Conservation (phyloP, 2,888 invertebrate genomes). For the Pinctada fucata region DNA sequence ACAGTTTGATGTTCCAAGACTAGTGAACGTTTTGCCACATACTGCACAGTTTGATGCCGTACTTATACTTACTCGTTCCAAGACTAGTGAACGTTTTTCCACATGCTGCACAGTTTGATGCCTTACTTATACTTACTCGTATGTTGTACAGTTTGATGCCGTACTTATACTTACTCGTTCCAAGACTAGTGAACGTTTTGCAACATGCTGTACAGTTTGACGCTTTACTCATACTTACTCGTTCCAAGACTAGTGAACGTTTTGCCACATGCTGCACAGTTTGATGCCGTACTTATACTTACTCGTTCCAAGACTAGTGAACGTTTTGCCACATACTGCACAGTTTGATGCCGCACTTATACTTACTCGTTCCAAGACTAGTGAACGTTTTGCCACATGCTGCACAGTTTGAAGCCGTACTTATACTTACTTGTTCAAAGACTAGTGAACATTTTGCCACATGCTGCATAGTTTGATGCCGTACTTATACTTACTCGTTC, state of each 20-base stretch:
- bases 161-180: constrained; percentile 34
- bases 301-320: constrained; percentile 2
- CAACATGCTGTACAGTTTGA: constrained; percentile 12
- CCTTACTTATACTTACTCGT: constrained; percentile 28
- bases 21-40: constrained; percentile 24
- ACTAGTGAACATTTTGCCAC: no score
- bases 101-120: constrained; percentile 20
- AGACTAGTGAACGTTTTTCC: no score
- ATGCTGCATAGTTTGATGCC: no score
- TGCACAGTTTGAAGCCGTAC: no score
- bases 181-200: constrained; percentile 33
- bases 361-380: background rate
- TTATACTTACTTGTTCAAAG: no score
- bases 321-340: constrained; percentile 25
- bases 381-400: no score
- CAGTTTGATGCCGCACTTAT: constrained; percentile 21
- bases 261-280: constrained; percentile 36
- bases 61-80: no score
- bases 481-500: constrained; percentile 27
- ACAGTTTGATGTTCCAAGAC: constrained; percentile 30
- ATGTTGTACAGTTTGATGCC: constrained; percentile 30
- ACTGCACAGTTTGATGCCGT: no score
- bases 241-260: constrained; percentile 34
- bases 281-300: constrained; percentile 28
- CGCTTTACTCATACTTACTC: constrained; percentile 6